phyloP scores from a whole-genome alignment of 2,888 invertebrate species.

The Tigriopus californicus region DNA sequence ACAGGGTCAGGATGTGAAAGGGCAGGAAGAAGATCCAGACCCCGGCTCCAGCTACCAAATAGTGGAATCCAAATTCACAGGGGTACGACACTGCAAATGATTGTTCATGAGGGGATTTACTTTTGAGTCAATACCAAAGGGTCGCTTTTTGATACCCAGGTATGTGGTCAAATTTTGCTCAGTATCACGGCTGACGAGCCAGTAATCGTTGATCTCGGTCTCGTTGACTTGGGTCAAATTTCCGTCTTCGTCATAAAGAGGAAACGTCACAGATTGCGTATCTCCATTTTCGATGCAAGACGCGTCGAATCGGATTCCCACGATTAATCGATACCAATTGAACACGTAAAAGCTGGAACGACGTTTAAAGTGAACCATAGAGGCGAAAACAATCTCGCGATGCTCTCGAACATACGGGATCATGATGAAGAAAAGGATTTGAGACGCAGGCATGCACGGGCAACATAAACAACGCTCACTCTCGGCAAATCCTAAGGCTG shows the following conservation, averaged over 20 bases:
- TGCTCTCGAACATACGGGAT: neutral
- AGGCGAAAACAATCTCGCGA: neutral
- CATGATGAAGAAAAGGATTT: slow-evolving; percentile 7
- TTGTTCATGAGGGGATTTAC: no score
- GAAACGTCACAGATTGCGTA: neutral
- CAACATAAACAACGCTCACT: slow-evolving; percentile 14
- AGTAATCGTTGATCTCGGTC: no score
- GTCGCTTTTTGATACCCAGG: neutral
- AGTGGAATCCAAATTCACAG: slow-evolving; percentile 15
- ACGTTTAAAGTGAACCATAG: no score
- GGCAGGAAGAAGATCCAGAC: slow-evolving; percentile 13
- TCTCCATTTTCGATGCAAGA: neutral
- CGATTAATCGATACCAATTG: slow-evolving; percentile 7
- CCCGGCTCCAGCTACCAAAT: slow-evolving; percentile 6
- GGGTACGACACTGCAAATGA: slow-evolving; percentile 7
- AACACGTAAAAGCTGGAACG: slow-evolving; percentile 1
- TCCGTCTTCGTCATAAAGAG: neutral
- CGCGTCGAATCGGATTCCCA: slow-evolving; percentile 4
- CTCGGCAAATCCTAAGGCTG: slow-evolving; percentile 13
- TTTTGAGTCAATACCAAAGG: no score
- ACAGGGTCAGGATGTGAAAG: slow-evolving; percentile 3
- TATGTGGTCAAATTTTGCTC: neutral
- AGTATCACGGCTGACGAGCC: neutral
- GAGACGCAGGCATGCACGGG: slow-evolving; percentile 14
- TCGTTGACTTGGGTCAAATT: no score